Evolutionary conservation across 2,888 invertebrate species (phyloP).

Genomic region (Xestia xanthographa): DNA sequence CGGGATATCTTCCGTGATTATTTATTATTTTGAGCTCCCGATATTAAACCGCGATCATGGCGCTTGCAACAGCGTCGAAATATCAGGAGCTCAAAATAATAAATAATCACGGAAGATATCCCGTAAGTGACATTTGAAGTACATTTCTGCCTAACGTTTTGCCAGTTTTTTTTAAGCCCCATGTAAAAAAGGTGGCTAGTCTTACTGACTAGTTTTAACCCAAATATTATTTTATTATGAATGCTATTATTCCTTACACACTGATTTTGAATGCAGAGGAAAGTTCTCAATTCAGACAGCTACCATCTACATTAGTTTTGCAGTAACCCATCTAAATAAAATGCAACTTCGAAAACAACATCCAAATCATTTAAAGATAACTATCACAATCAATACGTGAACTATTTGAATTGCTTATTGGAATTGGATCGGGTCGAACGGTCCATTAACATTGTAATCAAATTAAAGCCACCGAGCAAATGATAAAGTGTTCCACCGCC

Average conservation of each 20-base stretch:
- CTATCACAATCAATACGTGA: slow-evolving; percentile 4
- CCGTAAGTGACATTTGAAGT: too few species aligned
- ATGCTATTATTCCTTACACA: background rate
- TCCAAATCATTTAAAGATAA: background rate
- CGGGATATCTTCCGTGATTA: too few species aligned
- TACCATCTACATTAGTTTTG: background rate
- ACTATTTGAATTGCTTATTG: slow-evolving; percentile 60
- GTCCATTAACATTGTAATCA: slow-evolving; percentile 64
- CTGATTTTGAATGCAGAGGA: background rate
- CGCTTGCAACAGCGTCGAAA: too few species aligned
- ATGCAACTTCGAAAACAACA: background rate
- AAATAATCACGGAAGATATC: too few species aligned
- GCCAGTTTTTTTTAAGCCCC: background rate
- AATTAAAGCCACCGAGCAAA: slow-evolving; percentile 56
- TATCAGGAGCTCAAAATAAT: too few species aligned
- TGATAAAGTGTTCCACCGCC: slow-evolving; percentile 59
- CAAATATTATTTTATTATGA: background rate
- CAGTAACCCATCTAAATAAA: background rate
- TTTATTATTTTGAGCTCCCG: too few species aligned
- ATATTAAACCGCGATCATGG: too few species aligned
- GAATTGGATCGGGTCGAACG: slow-evolving; percentile 46
- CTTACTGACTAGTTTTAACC: background rate
- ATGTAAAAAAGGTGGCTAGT: background rate
- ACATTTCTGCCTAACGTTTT: background rate
- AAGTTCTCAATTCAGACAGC: background rate